phyloP scores from a whole-genome alignment of 2,113 vertebrate genomes.

The Heliornis fulica region DNA sequence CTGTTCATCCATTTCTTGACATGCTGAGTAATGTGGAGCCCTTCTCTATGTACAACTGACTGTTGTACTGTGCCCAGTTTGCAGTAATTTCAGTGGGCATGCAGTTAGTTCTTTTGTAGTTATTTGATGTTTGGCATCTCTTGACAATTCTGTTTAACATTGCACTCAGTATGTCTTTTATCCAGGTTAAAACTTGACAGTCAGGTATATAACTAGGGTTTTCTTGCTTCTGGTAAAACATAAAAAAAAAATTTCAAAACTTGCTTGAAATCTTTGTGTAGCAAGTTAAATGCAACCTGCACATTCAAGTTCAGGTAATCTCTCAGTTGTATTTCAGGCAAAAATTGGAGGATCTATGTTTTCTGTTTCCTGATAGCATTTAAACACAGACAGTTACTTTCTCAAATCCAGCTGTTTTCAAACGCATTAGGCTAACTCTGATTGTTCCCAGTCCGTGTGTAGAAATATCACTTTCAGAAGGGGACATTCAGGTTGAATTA shows the following conservation, averaged over 20 bases:
- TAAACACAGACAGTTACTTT: not conserved
- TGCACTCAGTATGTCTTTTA: not conserved
- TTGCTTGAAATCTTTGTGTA: not conserved
- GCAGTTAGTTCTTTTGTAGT: not conserved
- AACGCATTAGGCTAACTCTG: too few relatives aligned
- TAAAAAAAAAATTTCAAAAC: not conserved
- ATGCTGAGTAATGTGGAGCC: fast-evolving
- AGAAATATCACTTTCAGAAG: not conserved
- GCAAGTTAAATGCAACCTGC: not conserved
- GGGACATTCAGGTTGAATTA: not conserved
- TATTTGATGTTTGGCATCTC: not conserved
- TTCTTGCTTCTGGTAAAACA: not conserved
- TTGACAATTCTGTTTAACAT: not conserved
- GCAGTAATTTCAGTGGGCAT: not conserved
- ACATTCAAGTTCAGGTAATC: not conserved
- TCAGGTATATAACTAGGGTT: fast-evolving
- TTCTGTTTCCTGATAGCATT: not conserved
- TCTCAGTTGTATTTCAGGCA: not conserved
- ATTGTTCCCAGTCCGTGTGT: not conserved
- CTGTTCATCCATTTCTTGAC: not conserved
- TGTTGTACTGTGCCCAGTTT: not conserved
- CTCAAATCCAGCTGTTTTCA: not conserved
- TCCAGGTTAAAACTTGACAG: not conserved
- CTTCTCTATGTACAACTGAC: too few relatives aligned
- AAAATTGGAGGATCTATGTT: not conserved